Evolutionary conservation across 2,113 vertebrate species (phyloP), one percentile per base, ranked within the genome.

Genomic region (Struthidea cinerea): DNA sequence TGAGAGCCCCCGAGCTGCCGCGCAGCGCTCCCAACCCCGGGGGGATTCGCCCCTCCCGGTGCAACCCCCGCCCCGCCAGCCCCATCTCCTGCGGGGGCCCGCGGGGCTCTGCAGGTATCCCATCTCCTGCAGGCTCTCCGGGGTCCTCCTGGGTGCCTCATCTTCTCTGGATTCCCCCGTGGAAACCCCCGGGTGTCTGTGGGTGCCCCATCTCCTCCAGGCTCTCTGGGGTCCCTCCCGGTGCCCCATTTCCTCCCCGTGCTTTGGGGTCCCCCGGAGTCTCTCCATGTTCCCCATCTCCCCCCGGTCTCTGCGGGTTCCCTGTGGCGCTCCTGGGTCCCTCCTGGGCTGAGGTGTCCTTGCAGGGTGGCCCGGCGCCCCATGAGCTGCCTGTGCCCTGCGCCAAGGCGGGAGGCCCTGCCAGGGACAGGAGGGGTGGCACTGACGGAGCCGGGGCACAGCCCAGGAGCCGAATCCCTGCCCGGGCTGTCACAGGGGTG

Each of bases 1-100:
- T 98, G 97, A 98, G 97, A 84, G 11, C 55, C 53, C 74, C 70
- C 60, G 52, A 6, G 37, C 57, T 9, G 37, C 74, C 27, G 57
- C 17, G 30, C 64, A 22, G 68, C 59, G 35, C 59, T 65, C 16
- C 50, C 64, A 11, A 5, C 22, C 39, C 16, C 10, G 9, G 22
- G 6, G 22, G 57, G 12, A 63, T 59, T 59, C n/a, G 16, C 30
- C 24, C 20, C 53, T 12, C 53, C 16, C 44, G 63, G 59, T 7
- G 9, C 49, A 3, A 7, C 49, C 50, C 41, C 35, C 5, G 33
- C 33, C 33, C 55, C 55, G 16, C 30, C 42, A 10, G 50, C 12
- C 37, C 68, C 86, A 7, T 39, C 52, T 8, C 59, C 60, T 6
- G 68, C 19, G 10, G 50, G 53, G 16, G 13, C 4, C n/a, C 10